phyloP scores from a whole-genome alignment of 2,797 vertebrate species.

The Etheostoma perlongum region DNA sequence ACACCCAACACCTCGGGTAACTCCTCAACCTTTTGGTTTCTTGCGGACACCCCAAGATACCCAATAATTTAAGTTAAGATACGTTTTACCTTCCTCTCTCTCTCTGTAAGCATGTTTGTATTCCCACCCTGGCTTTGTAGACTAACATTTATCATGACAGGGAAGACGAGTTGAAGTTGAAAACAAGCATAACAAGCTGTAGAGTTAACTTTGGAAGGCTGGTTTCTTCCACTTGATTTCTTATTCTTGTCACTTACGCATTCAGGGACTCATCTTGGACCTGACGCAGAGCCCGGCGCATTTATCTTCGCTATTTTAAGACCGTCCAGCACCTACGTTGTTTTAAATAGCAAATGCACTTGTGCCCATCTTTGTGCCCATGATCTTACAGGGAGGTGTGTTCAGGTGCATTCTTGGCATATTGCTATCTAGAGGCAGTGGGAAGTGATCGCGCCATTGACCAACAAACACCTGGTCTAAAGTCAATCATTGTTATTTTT shows the following conservation, averaged over 20 bases:
- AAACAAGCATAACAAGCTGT: constrained; percentile 23
- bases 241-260: constrained; percentile 11
- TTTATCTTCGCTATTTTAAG: too few species aligned
- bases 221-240: constrained; percentile 10
- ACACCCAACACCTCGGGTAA: constrained; percentile 39
- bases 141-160: constrained; percentile 29
- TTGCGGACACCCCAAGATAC: constrained; percentile 14
- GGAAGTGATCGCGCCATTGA: too few species aligned
- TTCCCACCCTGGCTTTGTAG: constrained; percentile 48
- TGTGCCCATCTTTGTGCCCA: too few species aligned
- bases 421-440: too few species aligned
- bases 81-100: background rate
- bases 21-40: constrained; percentile 43
- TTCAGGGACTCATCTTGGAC: background rate
- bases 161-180: constrained; percentile 10
- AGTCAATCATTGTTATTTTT: too few species aligned
- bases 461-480: too few species aligned
- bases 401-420: too few species aligned
- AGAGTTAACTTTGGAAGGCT: constrained; percentile 49
- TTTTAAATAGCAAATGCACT: too few species aligned
- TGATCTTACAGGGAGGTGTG: too few species aligned
- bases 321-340: too few species aligned
- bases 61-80: background rate
- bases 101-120: background rate
- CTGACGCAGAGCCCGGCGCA: too few species aligned